Evolutionary conservation across 1,140 invertebrate genomes (phyloP), one percentile per base, ranked within the genome.

Genomic region (Pseudomyrmex sp.): DNA sequence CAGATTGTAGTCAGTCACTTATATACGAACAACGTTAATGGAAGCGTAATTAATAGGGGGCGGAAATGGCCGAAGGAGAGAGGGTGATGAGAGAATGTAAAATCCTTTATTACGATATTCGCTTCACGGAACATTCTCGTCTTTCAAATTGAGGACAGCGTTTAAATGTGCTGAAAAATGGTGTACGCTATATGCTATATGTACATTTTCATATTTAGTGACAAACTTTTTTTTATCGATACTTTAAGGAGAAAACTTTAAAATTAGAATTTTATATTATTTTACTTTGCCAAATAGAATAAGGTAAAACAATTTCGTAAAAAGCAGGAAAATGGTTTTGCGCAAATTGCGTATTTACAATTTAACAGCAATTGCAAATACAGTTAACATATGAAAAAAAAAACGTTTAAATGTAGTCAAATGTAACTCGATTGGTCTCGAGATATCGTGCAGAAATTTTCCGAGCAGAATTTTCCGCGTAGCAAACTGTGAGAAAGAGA

Each of bases 81-180:
- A 9, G n/a, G 35, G 18, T 2, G 15, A 7, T 10, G 61, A 26
- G 1, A 2, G n/a, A 35, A 20, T 26, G 46, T 48, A n/a, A 65
- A 76, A 76, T 12, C 5, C 18, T 15, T 77, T 76, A 20, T 65
- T 68, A 20, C 65, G 48, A 65, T 44, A 23, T n/a, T 77, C 26
- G 59, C 15, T 75, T 63, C 20, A 7, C 59, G 9, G 46, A 63
- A 12, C 59, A 63, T 75, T 50, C 20, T 63, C 44, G 54, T 65
- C 48, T 12, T 20, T 76, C 13, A 1, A 20, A 35, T 13, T 10
- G 69, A 73, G 13, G 72, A 44, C 2, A 23, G 18, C 13, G n/a
- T 74, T 65, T 26, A 50, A 62, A 23, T 26, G 46, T 75, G 62
- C 63, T 52, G 46, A 65, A 75, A 75, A 75, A 65, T 52, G 5